These are phyloP conservation scores for Pygmarrhopalites habei DNA, from an alignment of 1,140 invertebrate genomes.

Conservation along the genomic window DNA sequence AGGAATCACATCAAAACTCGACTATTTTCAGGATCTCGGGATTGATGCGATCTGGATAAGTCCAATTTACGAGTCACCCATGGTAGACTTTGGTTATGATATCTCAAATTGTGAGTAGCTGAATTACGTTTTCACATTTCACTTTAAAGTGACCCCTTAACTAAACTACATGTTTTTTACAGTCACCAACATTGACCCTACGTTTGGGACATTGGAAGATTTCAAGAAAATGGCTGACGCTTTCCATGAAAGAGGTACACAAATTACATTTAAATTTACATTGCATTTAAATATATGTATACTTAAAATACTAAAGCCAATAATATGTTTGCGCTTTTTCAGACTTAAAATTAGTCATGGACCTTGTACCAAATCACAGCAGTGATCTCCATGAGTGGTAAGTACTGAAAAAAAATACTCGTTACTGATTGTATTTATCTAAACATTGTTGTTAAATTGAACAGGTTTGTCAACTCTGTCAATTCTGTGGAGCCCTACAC, in stretches of 20 bases:
- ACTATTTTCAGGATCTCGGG: constrained; percentile 47
- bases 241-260: constrained; percentile 43
- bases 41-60: constrained; percentile 55
- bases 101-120: constrained; percentile 58
- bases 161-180: too few species aligned
- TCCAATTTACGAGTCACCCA: constrained; percentile 53
- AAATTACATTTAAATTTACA: constrained; percentile 8
- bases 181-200: constrained; percentile 50
- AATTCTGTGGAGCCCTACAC: constrained; percentile 48
- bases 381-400: constrained; percentile 64
- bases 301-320: not conserved
- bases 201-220: constrained; percentile 56
- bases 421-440: too few species aligned
- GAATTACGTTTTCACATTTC: too few species aligned
- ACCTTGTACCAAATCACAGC: constrained; percentile 62
- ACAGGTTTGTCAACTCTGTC: constrained; percentile 57
- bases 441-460: too few species aligned
- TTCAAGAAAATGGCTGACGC: constrained; percentile 50
- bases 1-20: constrained; percentile 46
- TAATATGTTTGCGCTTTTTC: constrained; percentile 36
- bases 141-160: too few species aligned
- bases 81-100: constrained; percentile 60
- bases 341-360: constrained; percentile 53
- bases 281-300: not conserved
- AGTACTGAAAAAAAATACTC: too few species aligned